Conservation (phyloP, 2,797 vertebrate genomes). For the Squalus acanthias region DNA sequence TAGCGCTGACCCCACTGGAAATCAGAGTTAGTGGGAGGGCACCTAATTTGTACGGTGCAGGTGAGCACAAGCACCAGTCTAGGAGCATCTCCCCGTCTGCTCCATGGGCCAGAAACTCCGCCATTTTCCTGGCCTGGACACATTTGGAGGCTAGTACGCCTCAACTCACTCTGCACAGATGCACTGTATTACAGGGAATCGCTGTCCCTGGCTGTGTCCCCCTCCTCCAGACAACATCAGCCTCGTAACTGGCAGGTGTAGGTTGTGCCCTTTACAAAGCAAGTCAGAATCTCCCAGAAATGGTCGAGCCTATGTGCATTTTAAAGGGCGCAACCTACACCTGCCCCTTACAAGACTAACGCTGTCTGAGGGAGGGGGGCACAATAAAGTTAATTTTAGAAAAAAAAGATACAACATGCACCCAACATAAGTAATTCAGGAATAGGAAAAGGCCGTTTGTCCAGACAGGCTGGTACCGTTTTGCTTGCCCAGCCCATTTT, state of each 20-base stretch:
- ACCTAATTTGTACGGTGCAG: neutral
- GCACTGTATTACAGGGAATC: neutral
- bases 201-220: neutral
- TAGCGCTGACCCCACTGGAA: neutral
- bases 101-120: neutral
- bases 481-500: neutral
- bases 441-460: neutral
- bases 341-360: neutral
- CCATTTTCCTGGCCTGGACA: too few species aligned
- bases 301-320: neutral
- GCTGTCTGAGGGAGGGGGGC: neutral
- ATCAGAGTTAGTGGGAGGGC: neutral
- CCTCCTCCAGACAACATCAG: neutral
- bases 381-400: neutral
- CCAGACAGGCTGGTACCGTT: neutral
- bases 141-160: too few species aligned
- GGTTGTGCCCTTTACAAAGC: neutral
- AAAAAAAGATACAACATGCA: neutral
- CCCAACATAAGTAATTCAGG: neutral
- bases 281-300: neutral
- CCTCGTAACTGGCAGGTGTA: neutral
- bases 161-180: neutral
- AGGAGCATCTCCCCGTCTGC: neutral
- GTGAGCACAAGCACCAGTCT: neutral
- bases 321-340: neutral